phyloP scores from a whole-genome alignment of 2,888 invertebrate genomes.

The Cordylochernes scorpioides region DNA sequence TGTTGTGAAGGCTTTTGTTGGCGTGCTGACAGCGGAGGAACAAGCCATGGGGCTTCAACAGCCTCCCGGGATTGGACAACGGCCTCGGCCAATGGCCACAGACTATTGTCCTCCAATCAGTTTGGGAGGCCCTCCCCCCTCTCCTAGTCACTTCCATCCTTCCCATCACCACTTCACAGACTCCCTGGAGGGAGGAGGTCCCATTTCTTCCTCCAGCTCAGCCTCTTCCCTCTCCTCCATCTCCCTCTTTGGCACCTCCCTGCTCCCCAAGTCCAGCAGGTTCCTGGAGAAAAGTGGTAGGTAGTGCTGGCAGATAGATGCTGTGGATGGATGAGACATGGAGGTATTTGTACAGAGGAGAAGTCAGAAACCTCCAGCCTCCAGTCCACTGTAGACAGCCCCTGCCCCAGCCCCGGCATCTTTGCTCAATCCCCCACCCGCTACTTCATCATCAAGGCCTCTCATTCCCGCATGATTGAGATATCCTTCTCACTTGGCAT shows the following conservation, averaged over 20 bases:
- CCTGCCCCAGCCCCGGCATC: too few species aligned
- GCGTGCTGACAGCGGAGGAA: constrained; percentile 42
- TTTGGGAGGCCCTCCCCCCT: background rate
- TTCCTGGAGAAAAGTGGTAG: too few species aligned
- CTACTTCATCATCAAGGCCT: constrained; percentile 36
- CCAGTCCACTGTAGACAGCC: too few species aligned
- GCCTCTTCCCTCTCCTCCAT: too few species aligned
- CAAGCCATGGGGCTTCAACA: constrained; percentile 37
- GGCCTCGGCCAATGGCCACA: constrained; percentile 37
- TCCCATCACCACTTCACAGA: background rate
- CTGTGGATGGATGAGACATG: too few species aligned
- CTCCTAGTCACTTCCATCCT: constrained; percentile 2
- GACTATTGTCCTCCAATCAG: constrained; percentile 21
- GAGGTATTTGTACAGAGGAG: too few species aligned
- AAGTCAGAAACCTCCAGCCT: too few species aligned
- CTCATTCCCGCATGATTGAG: constrained; percentile 30
- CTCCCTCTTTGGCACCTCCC: too few species aligned
- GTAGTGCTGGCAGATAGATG: too few species aligned
- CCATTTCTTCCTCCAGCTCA: too few species aligned
- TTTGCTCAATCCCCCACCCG: constrained; percentile 10
- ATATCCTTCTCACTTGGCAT: constrained; percentile 29
- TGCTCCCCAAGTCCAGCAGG: too few species aligned
- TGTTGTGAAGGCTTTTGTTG: constrained; percentile 36
- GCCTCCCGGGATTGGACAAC: constrained; percentile 44
- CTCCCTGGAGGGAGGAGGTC: too few species aligned